Conservation (phyloP, 2,888 invertebrate species). For the Geophilus truncorum region DNA sequence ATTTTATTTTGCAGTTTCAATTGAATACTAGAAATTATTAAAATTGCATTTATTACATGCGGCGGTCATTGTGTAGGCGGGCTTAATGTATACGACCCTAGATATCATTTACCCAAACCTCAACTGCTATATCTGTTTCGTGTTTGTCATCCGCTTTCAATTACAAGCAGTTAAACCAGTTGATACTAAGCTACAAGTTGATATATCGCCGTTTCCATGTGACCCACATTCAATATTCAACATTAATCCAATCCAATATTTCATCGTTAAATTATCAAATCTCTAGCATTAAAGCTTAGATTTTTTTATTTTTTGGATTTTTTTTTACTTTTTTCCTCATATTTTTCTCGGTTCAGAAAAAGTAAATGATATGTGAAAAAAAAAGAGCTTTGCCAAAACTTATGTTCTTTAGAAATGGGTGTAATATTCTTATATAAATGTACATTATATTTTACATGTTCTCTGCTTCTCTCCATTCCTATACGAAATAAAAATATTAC, state of each 20-base stretch:
- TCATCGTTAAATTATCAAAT: no score
- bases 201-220: not conserved
- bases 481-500: not conserved
- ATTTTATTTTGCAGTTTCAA: not conserved
- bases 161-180: not conserved
- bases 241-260: not conserved
- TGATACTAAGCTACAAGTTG: not conserved
- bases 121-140: no score
- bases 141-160: not conserved
- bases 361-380: not conserved
- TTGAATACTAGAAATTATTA: not conserved
- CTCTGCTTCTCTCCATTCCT: not conserved
- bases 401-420: not conserved
- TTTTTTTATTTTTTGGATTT: no score
- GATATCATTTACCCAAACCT: not conserved
- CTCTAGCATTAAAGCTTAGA: no score
- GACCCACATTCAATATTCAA: not conserved
- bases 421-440: not conserved
- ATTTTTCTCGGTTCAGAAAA: no score
- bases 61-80: no score
- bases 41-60: no score
- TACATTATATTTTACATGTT: not conserved
- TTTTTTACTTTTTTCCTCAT: no score
- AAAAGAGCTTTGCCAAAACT: not conserved
- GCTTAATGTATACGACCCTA: no score